Conservation (phyloP, 2,888 invertebrate species). For the Sarcophaga carnaria region DNA sequence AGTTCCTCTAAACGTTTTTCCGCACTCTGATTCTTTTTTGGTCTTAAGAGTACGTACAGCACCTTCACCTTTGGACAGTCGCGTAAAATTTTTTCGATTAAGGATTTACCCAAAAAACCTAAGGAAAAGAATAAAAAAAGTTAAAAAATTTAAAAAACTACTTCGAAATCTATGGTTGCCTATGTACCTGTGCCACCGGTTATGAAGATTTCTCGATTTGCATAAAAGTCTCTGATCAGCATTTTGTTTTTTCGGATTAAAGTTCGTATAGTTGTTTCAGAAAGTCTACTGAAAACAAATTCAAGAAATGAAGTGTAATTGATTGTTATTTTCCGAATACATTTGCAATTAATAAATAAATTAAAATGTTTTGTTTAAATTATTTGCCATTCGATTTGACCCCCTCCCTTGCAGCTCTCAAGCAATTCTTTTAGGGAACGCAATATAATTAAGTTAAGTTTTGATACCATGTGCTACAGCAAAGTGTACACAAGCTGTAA, state of each 20-base stretch:
- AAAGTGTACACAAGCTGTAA: too few relatives aligned
- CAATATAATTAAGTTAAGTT: too few relatives aligned
- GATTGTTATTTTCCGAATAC: too few relatives aligned
- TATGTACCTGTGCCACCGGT: slow-evolving; percentile 88
- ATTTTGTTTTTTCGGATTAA: slow-evolving; percentile 54
- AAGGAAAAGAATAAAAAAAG: background rate
- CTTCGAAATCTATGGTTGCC: background rate
- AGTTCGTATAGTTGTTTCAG: too few relatives aligned
- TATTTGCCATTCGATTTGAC: too few relatives aligned
- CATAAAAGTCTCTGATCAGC: slow-evolving; percentile 86
- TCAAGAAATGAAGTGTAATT: too few relatives aligned
- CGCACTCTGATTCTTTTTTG: slow-evolving; percentile 86
- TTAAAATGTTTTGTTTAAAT: too few relatives aligned
- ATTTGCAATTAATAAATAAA: too few relatives aligned
- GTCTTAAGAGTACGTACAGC: slow-evolving; percentile 90
- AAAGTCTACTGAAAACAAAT: too few relatives aligned
- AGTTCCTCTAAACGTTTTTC: slow-evolving; percentile 86
- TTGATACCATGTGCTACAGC: too few relatives aligned
- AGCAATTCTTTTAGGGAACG: too few relatives aligned
- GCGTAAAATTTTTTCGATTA: slow-evolving; percentile 93
- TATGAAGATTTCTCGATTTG: slow-evolving; percentile 88
- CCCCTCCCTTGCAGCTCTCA: too few relatives aligned
- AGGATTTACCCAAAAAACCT: slow-evolving; percentile 94
- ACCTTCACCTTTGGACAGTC: slow-evolving; percentile 89
- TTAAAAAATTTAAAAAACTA: background rate